These are phyloP conservation scores for Xylota segnis DNA, from an alignment of 2,888 invertebrate species.

Conservation along the genomic window DNA sequence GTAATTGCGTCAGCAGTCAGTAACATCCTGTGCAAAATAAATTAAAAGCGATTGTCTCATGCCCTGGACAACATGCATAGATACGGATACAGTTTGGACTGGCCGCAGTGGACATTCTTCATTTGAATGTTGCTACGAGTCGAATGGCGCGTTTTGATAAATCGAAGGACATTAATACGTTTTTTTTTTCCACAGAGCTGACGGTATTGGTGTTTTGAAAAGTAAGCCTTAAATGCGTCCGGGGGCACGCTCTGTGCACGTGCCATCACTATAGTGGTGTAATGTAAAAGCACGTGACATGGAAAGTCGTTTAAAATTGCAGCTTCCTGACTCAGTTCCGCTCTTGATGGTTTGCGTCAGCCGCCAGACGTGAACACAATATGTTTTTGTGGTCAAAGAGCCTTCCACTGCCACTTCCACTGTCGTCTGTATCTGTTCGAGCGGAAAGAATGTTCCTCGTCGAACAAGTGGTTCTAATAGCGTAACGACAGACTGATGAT, in stretches of 20 bases:
- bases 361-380: conserved; percentile 19
- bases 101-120: conserved; percentile 41
- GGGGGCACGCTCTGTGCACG: conserved; percentile 65
- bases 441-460: conserved; percentile 51
- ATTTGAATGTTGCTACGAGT: conserved; percentile 43
- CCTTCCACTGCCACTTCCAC: conserved; percentile 16
- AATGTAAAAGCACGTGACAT: conserved; percentile 59
- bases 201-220: conserved; percentile 50
- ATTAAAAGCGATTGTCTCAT: conserved; percentile 74
- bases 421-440: conserved; percentile 49
- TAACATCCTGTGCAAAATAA: conserved; percentile 75
- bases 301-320: conserved; percentile 71
- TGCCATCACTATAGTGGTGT: conserved; percentile 42
- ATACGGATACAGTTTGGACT: background rate
- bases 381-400: conserved; percentile 70
- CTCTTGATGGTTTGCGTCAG: conserved; percentile 49
- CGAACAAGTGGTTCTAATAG: conserved; percentile 54
- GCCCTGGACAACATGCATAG: conserved; percentile 17
- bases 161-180: conserved; percentile 69
- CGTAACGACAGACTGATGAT: conserved; percentile 54
- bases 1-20: conserved; percentile 69
- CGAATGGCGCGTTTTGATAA: conserved; percentile 59
- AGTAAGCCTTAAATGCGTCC: conserved; percentile 43
- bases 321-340: conserved; percentile 66
- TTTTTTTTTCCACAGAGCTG: conserved; percentile 45